Evolutionary conservation across 2,888 invertebrate genomes (phyloP), one percentile per base, ranked within the genome.

Genomic region (Nowickia ferox): DNA sequence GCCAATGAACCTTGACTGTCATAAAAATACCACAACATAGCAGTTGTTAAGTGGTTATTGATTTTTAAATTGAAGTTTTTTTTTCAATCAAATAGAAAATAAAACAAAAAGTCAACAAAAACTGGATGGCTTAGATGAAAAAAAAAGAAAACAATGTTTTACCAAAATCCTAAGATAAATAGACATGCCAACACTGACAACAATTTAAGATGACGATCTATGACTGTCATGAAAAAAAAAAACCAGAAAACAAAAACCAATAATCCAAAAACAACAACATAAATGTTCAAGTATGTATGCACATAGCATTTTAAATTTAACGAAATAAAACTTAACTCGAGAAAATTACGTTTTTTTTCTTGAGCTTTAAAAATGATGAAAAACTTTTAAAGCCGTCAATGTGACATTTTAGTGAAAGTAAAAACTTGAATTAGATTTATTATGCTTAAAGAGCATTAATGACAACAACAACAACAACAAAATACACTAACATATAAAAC

Each of bases 151-250:
- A 71, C 30, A 76, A 66, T 55, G 66, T 75, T 78, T 78, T 78
- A 78, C 22, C 80, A 81, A 83, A 86, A 86, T 72, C 79, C 48
- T 65, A 79, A 68, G 85, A 85, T 85, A 85, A 85, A 82, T 82
- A 75, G 75, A 84, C 82, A 82, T 78, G 84, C 78, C 69, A 82
- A 82, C 78, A 82, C 74, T 86, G 86, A 72, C 86, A 86, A 77
- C 84, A 86, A 74, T 88, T 87, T 87, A 87, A 89, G 89, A 91
- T 91, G 90, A 91, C 90, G 90, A 91, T 91, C 91, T 89, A 90
- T 90, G 91, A 91, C 91, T 91, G 90, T 90, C 91, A 89, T 88
- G 30, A 30, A 89, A 6, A 42, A 44, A 59, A 51, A 19, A 17
- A 65, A 51, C 17, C 2, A 65, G 30, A 40, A 74, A 65, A 80